These are phyloP conservation scores for Eptatretus burgeri DNA, from an alignment of 2,113 vertebrate species.

Conservation along the genomic window DNA sequence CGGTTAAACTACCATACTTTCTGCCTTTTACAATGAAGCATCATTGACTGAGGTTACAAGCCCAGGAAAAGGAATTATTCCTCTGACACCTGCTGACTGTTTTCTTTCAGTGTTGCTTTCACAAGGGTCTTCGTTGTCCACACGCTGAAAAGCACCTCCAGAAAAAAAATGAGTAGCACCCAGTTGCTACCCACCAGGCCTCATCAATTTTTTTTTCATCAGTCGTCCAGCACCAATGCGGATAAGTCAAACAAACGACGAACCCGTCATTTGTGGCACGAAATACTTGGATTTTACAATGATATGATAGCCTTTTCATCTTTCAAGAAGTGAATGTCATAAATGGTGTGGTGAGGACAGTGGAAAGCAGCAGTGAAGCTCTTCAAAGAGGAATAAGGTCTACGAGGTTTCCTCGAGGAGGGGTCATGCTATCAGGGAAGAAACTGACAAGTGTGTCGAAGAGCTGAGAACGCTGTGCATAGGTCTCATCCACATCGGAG, in stretches of 20 bases:
- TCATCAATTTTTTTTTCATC: background rate
- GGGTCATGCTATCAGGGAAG: conserved; percentile 97
- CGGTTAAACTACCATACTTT: too few species aligned
- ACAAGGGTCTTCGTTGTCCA: too few species aligned
- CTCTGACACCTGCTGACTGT: too few species aligned
- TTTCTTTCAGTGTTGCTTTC: too few species aligned
- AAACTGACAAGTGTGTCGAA: conserved; percentile 94
- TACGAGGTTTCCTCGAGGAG: conserved; percentile 88
- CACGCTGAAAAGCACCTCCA: too few species aligned
- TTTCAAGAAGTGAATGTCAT: background rate
- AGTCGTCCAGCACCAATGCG: background rate
- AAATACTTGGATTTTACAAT: background rate
- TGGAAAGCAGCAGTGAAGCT: background rate
- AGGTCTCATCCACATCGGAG: conserved; percentile 82
- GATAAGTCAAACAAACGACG: background rate
- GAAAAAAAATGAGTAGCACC: too few species aligned
- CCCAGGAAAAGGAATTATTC: too few species aligned
- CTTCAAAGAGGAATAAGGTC: conserved; percentile 72
- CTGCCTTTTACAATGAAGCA: too few species aligned
- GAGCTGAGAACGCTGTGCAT: conserved; percentile 80
- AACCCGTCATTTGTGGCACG: background rate
- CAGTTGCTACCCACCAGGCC: background rate
- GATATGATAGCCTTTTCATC: background rate
- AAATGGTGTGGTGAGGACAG: background rate
- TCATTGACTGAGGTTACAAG: too few species aligned